phyloP scores from a whole-genome alignment of 2,888 invertebrate species.

The Homarus gammarus region DNA sequence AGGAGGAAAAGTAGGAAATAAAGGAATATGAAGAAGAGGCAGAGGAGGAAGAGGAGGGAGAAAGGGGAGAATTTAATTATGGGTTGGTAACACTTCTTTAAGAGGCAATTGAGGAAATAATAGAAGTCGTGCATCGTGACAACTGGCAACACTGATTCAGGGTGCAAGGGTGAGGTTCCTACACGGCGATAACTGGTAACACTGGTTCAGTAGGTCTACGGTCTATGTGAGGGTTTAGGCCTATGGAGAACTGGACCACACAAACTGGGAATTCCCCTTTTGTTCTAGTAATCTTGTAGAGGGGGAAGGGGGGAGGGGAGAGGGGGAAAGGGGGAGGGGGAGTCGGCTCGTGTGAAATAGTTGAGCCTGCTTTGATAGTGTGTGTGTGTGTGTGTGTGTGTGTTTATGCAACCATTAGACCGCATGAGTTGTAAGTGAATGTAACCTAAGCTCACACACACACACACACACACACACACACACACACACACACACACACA shows the following conservation, averaged over 20 bases:
- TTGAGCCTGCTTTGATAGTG: not conserved
- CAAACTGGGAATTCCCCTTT: slow-evolving; percentile 1
- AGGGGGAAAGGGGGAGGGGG: not conserved
- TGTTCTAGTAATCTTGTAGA: slow-evolving; percentile 23
- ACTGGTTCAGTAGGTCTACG: not conserved
- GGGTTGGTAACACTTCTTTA: too few species aligned
- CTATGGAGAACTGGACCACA: slow-evolving; percentile 6
- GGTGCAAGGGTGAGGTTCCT: not conserved
- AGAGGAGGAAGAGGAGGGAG: not conserved
- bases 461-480: slow-evolving; percentile 18
- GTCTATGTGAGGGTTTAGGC: not conserved
- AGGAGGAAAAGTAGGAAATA: too few species aligned
- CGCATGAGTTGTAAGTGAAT: too few species aligned
- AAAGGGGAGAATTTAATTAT: too few species aligned
- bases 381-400: too few species aligned
- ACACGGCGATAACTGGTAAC: not conserved
- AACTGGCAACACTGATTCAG: not conserved
- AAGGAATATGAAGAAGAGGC: not conserved
- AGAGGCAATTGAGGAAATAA: too few species aligned
- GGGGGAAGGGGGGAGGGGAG: not conserved
- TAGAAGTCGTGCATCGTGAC: too few species aligned
- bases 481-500: slow-evolving; percentile 2
- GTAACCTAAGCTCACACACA: not conserved
- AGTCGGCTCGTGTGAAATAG: not conserved
- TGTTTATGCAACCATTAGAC: too few species aligned